These are phyloP conservation scores for Characodon lateralis DNA, from an alignment of 2,797 vertebrate species.

Conservation along the genomic window DNA sequence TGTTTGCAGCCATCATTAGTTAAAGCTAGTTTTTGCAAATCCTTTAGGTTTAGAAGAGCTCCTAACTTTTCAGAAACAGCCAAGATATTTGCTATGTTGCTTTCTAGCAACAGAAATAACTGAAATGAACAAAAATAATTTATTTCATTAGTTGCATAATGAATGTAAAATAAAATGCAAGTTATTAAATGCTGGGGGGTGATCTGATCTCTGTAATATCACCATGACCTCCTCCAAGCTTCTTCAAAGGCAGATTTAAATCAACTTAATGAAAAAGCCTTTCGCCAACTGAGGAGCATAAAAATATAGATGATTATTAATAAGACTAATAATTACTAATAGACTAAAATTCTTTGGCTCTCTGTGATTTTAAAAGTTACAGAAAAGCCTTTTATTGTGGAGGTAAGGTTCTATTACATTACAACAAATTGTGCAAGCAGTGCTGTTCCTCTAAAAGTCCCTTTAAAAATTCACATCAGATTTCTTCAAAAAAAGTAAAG, in stretches of 20 bases:
- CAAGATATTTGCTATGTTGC: neutral
- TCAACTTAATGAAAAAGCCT: neutral
- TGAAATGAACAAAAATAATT: neutral
- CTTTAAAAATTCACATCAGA: neutral
- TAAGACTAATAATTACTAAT: neutral
- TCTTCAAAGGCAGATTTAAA: neutral
- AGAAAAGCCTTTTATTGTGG: neutral
- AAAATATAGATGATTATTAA: neutral
- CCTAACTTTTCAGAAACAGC: neutral
- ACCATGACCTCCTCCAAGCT: neutral
- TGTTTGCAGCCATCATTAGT: neutral
- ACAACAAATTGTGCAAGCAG: neutral
- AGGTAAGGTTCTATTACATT: neutral
- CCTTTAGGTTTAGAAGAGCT: neutral
- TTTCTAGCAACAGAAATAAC: neutral
- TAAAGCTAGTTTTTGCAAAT: neutral
- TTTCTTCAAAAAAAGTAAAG: neutral
- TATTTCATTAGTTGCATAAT: neutral
- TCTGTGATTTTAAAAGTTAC: neutral
- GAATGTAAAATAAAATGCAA: neutral
- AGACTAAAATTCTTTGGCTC: neutral
- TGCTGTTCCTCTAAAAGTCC: neutral
- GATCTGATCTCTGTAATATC: neutral
- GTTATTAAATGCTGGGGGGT: neutral
- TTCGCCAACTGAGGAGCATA: neutral